phyloP scores from a whole-genome alignment of 2,888 invertebrate species.

The Drosophila kanekoi region DNA sequence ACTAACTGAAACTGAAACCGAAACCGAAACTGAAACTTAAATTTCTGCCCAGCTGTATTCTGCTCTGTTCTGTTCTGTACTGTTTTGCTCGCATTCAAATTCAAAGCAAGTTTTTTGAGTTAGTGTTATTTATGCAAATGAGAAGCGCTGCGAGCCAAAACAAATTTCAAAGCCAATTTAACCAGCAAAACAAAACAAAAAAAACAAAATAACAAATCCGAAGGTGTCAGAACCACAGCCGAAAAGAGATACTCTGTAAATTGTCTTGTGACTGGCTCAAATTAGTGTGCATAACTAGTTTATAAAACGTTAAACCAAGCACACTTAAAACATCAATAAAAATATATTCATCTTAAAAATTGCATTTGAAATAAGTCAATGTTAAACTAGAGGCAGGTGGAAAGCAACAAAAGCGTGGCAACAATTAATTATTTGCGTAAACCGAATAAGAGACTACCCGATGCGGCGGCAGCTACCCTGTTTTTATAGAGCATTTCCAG shows the following conservation, averaged over 20 bases:
- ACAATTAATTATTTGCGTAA: neutral
- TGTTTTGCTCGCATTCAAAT: constrained; percentile 50
- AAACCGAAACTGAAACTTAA: constrained; percentile 27
- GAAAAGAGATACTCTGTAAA: constrained; percentile 30
- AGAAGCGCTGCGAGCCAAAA: constrained; percentile 9
- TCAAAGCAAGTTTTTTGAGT: constrained; percentile 79
- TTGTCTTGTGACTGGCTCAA: constrained; percentile 6
- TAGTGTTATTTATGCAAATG: constrained; percentile 78
- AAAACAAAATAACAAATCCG: constrained; percentile 1
- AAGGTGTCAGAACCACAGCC: constrained; percentile 13
- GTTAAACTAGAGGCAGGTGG: no score
- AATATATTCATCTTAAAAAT: neutral
- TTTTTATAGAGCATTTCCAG: neutral
- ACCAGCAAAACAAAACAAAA: constrained; percentile 8
- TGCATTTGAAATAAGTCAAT: neutral
- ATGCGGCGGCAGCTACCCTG: neutral
- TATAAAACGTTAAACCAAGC: neutral
- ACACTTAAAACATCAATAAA: neutral
- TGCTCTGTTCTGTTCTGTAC: constrained; percentile 6
- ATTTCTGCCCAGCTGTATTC: neutral
- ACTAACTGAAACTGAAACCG: constrained; percentile 3
- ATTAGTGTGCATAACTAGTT: constrained; percentile 1
- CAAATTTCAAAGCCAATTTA: constrained; percentile 25
- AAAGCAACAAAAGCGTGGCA: no score
- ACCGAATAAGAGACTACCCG: neutral